Conservation (phyloP, 64 coral and sea anemone genomes). For the Acropora yongei region DNA sequence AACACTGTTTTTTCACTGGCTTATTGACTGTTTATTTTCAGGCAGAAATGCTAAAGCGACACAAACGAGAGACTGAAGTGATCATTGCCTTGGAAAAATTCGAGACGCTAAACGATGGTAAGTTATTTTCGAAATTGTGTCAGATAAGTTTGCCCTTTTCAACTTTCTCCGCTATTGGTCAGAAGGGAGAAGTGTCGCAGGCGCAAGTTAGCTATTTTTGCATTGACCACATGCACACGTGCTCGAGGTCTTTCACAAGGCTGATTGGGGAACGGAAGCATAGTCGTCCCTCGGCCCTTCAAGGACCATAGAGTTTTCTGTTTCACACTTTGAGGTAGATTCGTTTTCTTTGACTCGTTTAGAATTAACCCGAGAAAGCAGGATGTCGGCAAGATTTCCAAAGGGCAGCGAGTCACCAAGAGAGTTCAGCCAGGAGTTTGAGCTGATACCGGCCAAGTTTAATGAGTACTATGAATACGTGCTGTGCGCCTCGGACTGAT, state of each 20-base stretch:
- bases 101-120: not conserved
- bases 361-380: not conserved
- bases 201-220: too few relatives aligned
- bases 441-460: slow-evolving; percentile 51
- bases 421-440: slow-evolving; percentile 30
- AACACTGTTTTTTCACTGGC: not conserved
- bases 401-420: not conserved
- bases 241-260: too few relatives aligned
- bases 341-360: not conserved
- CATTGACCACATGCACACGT: too few relatives aligned
- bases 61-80: slow-evolving; percentile 24
- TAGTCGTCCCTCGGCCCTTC: not conserved
- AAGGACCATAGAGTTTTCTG: not conserved
- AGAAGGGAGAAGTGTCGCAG: too few relatives aligned
- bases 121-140: not conserved
- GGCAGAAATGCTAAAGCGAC: slow-evolving; percentile 9
- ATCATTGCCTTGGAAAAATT: slow-evolving; percentile 3
- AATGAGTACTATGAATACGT: slow-evolving; percentile 63
- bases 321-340: not conserved
- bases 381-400: not conserved
- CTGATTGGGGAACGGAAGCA: too few relatives aligned
- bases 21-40: not conserved
- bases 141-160: too few relatives aligned
- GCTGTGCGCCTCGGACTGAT: slow-evolving; percentile 37
- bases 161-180: too few relatives aligned